Base-by-base conservation (phyloP, 2,113 vertebrate genomes). In the Gopherus evgoodei region DNA sequence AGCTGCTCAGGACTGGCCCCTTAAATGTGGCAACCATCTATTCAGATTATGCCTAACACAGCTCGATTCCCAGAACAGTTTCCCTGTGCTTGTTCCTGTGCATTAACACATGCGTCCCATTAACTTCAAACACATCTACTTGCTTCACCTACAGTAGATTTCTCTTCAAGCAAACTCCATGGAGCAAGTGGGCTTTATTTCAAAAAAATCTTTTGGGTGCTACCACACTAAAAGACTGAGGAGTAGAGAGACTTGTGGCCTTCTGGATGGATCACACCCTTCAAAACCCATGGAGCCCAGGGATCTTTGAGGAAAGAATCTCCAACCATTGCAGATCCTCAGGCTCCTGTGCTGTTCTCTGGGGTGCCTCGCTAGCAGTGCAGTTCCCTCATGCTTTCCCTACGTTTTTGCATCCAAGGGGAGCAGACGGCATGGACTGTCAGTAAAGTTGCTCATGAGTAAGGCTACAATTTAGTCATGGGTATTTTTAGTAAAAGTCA, bases 1-100 rank as follows among this genome's bases (percentile, higher is more conserved):
- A 3, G 11, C 76, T 94, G 89, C 49, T 91, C 57, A 86, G 88
- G 79, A 86, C 4, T 85, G 53, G 35, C 25, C 62, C 86, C 56
- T 85, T 84, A 88, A 84, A 88, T 76, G 88, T 88, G 86, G 79
- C 87, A 92, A 88, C 69, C 83, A 81, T 88, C 93, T 87, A 88
- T 85, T 86, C 81, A 81, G 86, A 81, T 83, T 88, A n/a, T 27
- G 12, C 56, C 27, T 79, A 85, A 96, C 91, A 78, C 81, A 95
- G 11, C n/a, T 86, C 93, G 31, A 81, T 25, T 81, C 54, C 81
- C 22, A 47, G 42, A 93, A 81, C 79, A 92, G 83, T 81, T 88
- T 92, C 56, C 79, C 47, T 84, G 75, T 35, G 14, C 82, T 69
- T 59, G 79, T 92, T 92, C 82, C 83, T 88, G 81, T 82, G 83